phyloP scores from a whole-genome alignment of 2,888 invertebrate genomes.

The Xestia xanthographa region DNA sequence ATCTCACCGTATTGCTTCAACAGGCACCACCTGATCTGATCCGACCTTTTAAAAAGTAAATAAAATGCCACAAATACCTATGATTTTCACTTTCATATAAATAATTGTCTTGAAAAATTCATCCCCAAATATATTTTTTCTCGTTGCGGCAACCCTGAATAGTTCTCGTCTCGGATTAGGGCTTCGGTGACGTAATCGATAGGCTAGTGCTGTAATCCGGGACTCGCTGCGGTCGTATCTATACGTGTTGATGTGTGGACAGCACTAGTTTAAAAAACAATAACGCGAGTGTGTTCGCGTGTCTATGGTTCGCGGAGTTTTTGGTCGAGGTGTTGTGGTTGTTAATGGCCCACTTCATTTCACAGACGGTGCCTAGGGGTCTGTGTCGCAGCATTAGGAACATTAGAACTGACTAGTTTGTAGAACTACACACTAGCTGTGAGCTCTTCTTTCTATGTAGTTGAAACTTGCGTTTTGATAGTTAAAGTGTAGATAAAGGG shows the following conservation, averaged over 20 bases:
- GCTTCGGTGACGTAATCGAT: constrained; percentile 70
- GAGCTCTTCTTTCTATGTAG: not conserved
- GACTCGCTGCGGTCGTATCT: constrained; percentile 58
- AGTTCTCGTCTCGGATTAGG: constrained; percentile 64
- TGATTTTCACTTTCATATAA: too few relatives aligned
- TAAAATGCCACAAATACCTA: not conserved
- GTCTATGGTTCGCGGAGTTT: constrained; percentile 10
- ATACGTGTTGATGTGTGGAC: constrained; percentile 43
- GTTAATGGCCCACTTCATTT: not conserved
- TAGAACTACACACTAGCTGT: not conserved
- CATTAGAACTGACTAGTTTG: not conserved
- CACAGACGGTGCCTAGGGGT: not conserved
- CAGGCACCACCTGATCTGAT: too few relatives aligned
- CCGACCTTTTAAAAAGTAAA: not conserved
- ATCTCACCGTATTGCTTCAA: not conserved
- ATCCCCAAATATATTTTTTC: not conserved
- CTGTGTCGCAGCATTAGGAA: not conserved
- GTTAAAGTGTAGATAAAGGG: not conserved
- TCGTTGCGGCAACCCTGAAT: constrained; percentile 46
- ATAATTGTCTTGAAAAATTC: not conserved
- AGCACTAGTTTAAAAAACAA: constrained; percentile 44
- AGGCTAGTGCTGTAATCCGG: constrained; percentile 67
- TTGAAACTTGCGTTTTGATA: not conserved
- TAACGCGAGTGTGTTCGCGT: constrained; percentile 9
- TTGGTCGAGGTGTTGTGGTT: not conserved